Evolutionary conservation across 2,113 vertebrate species (phyloP).

Genomic region (Rhinopomastus cyanomelas): DNA sequence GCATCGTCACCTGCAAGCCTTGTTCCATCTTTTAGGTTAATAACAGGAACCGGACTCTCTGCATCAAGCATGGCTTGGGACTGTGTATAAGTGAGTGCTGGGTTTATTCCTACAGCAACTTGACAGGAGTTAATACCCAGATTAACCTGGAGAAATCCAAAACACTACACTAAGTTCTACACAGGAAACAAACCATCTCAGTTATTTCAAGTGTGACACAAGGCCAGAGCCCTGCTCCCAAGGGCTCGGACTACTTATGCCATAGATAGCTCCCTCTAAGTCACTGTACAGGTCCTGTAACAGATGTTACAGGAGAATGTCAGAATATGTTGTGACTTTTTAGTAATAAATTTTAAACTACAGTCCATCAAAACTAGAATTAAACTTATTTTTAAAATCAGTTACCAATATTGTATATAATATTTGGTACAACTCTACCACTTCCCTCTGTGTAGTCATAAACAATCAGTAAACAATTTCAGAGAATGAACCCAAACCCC

Average conservation of each 20-base stretch:
- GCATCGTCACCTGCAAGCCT: constrained; percentile 96
- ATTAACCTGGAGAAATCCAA: constrained; percentile 75
- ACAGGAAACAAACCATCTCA: background rate
- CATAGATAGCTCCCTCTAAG: background rate
- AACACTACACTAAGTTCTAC: background rate
- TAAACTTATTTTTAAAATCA: background rate
- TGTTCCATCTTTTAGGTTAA: constrained; percentile 96
- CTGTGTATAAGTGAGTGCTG: constrained; percentile 72
- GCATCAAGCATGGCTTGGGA: constrained; percentile 78
- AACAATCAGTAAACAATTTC: background rate
- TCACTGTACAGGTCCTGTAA: background rate
- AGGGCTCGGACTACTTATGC: background rate
- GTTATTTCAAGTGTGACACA: background rate
- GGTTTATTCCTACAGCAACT: constrained; percentile 71
- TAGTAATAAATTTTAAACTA: background rate
- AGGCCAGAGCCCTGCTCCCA: background rate
- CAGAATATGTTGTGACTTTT: background rate
- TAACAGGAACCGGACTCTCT: constrained; percentile 92
- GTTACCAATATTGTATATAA: background rate
- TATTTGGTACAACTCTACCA: background rate
- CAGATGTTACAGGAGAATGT: background rate
- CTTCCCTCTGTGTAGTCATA: background rate
- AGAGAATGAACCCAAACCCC: background rate
- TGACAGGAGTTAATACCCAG: constrained; percentile 83
- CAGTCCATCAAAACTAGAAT: background rate